Evolutionary conservation across 2,797 vertebrate species (phyloP).

Genomic region (Capromys pilorides): DNA sequence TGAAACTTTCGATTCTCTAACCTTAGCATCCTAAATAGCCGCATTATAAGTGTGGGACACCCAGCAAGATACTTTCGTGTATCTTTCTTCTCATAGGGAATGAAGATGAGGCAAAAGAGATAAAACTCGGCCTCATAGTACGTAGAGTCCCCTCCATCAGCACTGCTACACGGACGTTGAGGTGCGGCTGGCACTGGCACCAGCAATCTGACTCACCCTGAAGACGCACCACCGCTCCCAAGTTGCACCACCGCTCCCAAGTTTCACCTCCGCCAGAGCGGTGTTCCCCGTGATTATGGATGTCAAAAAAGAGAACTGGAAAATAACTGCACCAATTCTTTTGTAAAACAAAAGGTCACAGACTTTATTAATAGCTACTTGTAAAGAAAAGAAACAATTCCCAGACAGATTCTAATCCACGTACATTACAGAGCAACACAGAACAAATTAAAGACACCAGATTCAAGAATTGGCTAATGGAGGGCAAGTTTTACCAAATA

Average conservation of each 20-base stretch:
- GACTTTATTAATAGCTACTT: conserved; percentile 4
- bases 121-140: neutral
- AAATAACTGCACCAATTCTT: conserved; percentile 38
- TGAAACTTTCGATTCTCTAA: neutral
- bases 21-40: neutral
- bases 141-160: neutral
- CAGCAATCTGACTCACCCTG: conserved; percentile 87
- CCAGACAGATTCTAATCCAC: conserved; percentile 12
- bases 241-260: conserved; percentile 90
- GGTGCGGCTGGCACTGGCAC: neutral
- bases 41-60: neutral
- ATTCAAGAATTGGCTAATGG: conserved; percentile 28
- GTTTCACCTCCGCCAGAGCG: conserved; percentile 91
- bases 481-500: conserved; percentile 50
- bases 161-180: neutral
- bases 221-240: conserved; percentile 92
- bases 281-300: conserved; percentile 87
- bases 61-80: neutral
- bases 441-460: neutral
- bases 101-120: neutral
- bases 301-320: conserved; percentile 83
- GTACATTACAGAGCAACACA: neutral
- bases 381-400: conserved; percentile 23
- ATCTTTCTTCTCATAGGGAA: conserved; percentile 1
- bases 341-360: conserved; percentile 62